Conservation (phyloP, 2,113 vertebrate genomes). For the Aegithalos caudatus region DNA sequence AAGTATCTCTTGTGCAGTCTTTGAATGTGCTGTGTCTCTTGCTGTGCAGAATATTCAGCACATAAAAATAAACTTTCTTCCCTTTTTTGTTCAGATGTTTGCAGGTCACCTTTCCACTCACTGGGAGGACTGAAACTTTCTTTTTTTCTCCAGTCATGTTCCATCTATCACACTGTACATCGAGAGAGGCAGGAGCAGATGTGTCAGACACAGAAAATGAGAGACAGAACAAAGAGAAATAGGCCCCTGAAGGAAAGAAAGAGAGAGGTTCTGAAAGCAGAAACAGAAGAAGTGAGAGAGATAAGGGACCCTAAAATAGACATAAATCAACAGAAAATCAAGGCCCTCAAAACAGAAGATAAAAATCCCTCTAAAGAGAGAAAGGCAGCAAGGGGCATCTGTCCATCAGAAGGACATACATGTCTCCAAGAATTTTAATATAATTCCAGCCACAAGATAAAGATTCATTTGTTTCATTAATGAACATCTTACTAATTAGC, state of each 20-base stretch:
- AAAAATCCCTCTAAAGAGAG: not conserved
- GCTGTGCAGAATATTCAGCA: not conserved
- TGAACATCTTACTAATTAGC: not conserved
- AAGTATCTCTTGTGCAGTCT: not conserved
- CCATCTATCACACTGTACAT: slow-evolving; percentile 40
- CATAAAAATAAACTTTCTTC: slow-evolving; percentile 2
- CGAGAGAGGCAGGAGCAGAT: not conserved
- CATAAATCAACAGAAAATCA: slow-evolving; percentile 35
- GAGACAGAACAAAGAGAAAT: slow-evolving; percentile 56
- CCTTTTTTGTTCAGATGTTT: not conserved
- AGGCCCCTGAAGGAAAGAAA: slow-evolving; percentile 36
- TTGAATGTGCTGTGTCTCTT: not conserved
- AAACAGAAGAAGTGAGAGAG: slow-evolving; percentile 13
- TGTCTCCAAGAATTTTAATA: not conserved
- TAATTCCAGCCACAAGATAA: not conserved
- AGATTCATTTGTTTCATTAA: not conserved
- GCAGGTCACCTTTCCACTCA: slow-evolving; percentile 54
- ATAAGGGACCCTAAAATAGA: slow-evolving; percentile 29
- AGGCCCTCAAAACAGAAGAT: not conserved
- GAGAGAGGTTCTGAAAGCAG: slow-evolving; percentile 31
- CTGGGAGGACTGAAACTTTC: slow-evolving; percentile 5
- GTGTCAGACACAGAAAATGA: slow-evolving; percentile 53
- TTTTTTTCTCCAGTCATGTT: not conserved
- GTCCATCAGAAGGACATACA: not conserved
- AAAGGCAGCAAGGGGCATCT: not conserved